Evolutionary conservation across 2,888 invertebrate genomes (phyloP).

Genomic region (Xylota sylvarum): DNA sequence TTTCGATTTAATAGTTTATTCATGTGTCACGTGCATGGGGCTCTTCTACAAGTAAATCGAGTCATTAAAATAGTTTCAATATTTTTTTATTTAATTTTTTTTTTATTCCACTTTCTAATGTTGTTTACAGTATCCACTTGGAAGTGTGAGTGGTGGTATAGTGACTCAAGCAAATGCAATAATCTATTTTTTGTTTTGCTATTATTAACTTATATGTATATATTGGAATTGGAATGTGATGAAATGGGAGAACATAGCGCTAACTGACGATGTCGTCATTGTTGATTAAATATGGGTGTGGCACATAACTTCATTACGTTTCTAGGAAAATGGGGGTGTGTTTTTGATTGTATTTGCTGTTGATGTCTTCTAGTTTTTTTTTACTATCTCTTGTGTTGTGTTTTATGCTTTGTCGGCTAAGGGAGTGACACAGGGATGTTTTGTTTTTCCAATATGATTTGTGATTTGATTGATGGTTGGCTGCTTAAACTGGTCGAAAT

Average conservation of each 20-base stretch:
- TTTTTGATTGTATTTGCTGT: slow-evolving; percentile 24
- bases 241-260: slow-evolving; percentile 17
- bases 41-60: background rate
- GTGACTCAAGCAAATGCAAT: slow-evolving; percentile 32
- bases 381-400: background rate
- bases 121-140: slow-evolving; percentile 5
- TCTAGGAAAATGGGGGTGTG: slow-evolving; percentile 57
- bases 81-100: slow-evolving; percentile 16
- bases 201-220: slow-evolving; percentile 12
- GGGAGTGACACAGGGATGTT: slow-evolving; percentile 26
- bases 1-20: slow-evolving; percentile 30
- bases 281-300: slow-evolving; percentile 38
- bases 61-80: slow-evolving; percentile 6
- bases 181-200: slow-evolving; percentile 32
- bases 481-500: too few relatives aligned
- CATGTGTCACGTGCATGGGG: slow-evolving; percentile 26
- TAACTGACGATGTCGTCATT: slow-evolving; percentile 54
- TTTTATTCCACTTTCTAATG: slow-evolving; percentile 20
- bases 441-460: background rate
- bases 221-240: slow-evolving; percentile 33
- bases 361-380: background rate
- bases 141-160: background rate
- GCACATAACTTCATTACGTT: slow-evolving; percentile 41
- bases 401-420: slow-evolving; percentile 3
- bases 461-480: background rate